A percentile compares a stretch with the other conserved stretches of the same genome.
These are phyloP conservation scores for Semibalanus balanoides DNA, from an alignment of 1,140 invertebrate genomes.

Conservation along the genomic window DNA sequence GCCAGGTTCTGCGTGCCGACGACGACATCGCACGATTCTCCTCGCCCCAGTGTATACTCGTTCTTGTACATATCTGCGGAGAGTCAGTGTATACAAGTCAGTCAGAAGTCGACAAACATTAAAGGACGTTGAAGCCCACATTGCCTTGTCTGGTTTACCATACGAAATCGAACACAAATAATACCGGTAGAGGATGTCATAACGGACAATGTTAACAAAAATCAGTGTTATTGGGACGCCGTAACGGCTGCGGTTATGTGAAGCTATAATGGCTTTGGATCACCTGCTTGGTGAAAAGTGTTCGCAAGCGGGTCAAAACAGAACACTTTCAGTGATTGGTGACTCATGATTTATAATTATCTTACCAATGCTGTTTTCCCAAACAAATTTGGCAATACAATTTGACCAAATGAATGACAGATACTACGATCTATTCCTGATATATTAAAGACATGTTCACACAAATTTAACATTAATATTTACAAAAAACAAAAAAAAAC, in stretches of 20 bases:
- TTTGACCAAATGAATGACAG: neutral
- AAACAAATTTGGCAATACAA: no score
- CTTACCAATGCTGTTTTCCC: no score
- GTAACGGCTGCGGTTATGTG: no score
- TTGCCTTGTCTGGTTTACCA: no score
- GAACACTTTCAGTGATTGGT: no score
- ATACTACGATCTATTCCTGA: neutral
- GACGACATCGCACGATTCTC: constrained; percentile 8
- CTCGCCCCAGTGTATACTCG: constrained; percentile 12
- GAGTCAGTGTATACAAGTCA: neutral
- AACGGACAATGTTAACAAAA: neutral
- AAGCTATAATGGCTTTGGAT: no score
- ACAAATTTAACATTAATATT: neutral
- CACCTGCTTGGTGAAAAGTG: no score
- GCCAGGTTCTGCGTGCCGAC: constrained; percentile 4
- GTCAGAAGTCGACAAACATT: neutral
- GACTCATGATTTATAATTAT: no score
- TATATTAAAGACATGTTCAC: neutral
- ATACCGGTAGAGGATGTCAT: neutral
- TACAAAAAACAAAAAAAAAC: no score
- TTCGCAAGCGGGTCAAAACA: no score
- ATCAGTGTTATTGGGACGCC: no score
- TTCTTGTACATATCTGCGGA: constrained; percentile 11
- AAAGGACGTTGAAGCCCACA: no score
- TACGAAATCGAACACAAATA: neutral